Conservation (phyloP, 2,888 invertebrate genomes). For the Morpho deidamia region DNA sequence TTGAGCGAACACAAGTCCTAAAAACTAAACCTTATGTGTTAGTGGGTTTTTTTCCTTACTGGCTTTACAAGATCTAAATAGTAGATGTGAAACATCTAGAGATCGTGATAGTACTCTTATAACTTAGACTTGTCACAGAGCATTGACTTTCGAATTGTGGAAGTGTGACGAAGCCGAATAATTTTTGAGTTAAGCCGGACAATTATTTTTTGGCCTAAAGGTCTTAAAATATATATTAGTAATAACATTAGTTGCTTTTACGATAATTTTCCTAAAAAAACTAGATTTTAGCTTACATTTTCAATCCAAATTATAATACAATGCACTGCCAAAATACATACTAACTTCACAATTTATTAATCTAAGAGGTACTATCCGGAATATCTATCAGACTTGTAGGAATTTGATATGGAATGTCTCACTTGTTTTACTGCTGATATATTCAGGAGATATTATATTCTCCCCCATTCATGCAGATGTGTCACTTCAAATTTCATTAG, state of each 20-base stretch:
- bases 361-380: slow-evolving; percentile 9
- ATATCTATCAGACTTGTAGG: slow-evolving; percentile 21
- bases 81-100: not conserved
- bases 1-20: slow-evolving; percentile 21
- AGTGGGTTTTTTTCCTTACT: slow-evolving; percentile 1
- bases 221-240: no score
- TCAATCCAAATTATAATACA: not conserved
- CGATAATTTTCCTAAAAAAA: no score
- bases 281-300: not conserved
- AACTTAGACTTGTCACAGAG: no score
- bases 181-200: no score
- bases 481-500: slow-evolving; percentile 68
- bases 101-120: not conserved
- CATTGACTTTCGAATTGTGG: no score
- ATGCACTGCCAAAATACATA: not conserved
- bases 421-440: slow-evolving; percentile 63
- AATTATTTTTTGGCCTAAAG: no score
- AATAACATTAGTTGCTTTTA: no score
- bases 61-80: not conserved
- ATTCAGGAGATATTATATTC: slow-evolving; percentile 39
- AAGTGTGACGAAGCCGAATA: no score
- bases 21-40: slow-evolving; percentile 6
- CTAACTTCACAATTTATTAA: not conserved
- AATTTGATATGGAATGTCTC: slow-evolving; percentile 76
- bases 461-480: slow-evolving; percentile 54